Conservation (phyloP, 2,888 invertebrate genomes). For the Teinopalpus imperialis region DNA sequence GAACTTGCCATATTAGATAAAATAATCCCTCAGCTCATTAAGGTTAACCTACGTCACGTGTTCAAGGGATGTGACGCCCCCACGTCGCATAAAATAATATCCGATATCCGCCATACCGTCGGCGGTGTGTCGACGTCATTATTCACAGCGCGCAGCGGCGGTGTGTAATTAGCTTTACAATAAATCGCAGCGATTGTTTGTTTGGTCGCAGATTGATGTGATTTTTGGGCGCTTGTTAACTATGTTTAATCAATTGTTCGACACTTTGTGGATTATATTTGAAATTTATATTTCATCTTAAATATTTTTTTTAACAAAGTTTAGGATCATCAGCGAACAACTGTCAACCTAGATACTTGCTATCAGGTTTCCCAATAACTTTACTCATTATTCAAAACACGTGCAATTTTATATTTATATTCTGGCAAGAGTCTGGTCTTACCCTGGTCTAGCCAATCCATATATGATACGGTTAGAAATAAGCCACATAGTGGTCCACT, state of each 20-base stretch:
- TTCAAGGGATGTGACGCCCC: conserved; percentile 27
- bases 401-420: too few relatives aligned
- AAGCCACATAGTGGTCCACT: too few relatives aligned
- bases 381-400: too few relatives aligned
- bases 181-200: conserved; percentile 21
- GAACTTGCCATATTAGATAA: conserved; percentile 31
- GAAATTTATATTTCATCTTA: too few relatives aligned
- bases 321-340: too few relatives aligned
- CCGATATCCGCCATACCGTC: conserved; percentile 15
- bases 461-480: too few relatives aligned
- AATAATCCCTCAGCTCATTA: conserved; percentile 31
- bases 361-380: too few relatives aligned
- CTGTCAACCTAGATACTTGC: too few relatives aligned
- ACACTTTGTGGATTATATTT: too few relatives aligned
- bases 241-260: conserved; percentile 18
- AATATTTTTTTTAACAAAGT: too few relatives aligned
- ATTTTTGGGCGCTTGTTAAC: conserved; percentile 21
- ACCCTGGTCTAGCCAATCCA: too few relatives aligned
- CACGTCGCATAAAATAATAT: conserved; percentile 18
- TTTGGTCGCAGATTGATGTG: conserved; percentile 19
- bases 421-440: too few relatives aligned
- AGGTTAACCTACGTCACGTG: conserved; percentile 33
- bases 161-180: conserved; percentile 31
- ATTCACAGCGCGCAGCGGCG: conserved; percentile 24
- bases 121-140: conserved; percentile 27